These are phyloP conservation scores for Morphnarchus princeps DNA, from an alignment of 2,113 vertebrate genomes.

Conservation along the genomic window DNA sequence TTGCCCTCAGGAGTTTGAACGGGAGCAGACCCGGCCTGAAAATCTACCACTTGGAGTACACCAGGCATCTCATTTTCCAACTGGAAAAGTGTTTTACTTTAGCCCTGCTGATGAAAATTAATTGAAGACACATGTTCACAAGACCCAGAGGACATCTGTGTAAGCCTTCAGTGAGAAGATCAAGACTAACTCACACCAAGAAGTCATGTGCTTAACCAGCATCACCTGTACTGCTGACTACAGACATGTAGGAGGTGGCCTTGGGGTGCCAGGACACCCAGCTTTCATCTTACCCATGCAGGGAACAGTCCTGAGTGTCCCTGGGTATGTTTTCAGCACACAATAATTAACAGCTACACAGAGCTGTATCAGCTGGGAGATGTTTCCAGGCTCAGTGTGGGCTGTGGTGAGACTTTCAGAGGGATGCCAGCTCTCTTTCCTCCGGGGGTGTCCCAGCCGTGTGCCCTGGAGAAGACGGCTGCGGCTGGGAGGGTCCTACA, in stretches of 20 bases:
- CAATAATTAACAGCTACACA: not conserved
- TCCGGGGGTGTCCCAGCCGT: not conserved
- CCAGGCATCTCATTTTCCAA: constrained; percentile 24
- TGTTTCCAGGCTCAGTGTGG: not conserved
- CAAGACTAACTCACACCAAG: constrained; percentile 33
- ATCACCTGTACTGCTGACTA: constrained; percentile 1
- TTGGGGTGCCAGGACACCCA: not conserved
- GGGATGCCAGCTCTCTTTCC: not conserved
- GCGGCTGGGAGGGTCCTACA: not conserved
- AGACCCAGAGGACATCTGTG: constrained; percentile 24
- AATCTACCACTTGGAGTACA: not conserved
- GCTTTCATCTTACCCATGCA: not conserved
- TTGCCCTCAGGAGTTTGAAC: not conserved
- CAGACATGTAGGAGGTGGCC: not conserved
- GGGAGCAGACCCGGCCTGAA: not conserved
- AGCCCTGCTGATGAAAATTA: constrained; percentile 13
- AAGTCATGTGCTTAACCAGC: constrained; percentile 5
- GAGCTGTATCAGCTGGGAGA: not conserved
- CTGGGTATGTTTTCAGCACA: not conserved
- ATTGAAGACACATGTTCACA: constrained; percentile 29
- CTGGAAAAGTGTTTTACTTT: constrained; percentile 6
- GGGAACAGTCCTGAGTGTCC: not conserved
- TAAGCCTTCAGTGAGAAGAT: constrained; percentile 38
- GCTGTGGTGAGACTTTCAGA: not conserved
- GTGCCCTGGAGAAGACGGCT: not conserved